Evolutionary conservation across 2,888 invertebrate species (phyloP), one percentile per base, ranked within the genome.

Genomic region (Drosophila lutescens): DNA sequence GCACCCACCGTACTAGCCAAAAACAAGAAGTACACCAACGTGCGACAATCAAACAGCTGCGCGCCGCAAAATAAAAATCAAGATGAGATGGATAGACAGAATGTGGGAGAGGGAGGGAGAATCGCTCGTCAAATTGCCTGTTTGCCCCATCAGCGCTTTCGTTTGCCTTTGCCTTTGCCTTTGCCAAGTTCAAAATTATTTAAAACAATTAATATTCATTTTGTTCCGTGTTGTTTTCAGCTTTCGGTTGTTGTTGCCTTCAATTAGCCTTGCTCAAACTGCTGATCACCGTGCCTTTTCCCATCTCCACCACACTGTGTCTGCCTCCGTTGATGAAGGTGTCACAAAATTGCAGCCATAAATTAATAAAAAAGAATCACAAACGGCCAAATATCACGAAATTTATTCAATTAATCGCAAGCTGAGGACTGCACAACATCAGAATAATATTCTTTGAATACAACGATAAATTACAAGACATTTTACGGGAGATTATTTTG

Each of bases 121-220:
- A 69, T 32, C 58, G 38, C 53, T 69, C 69, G 69, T 69, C 51
- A 69, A 61, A 58, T 26, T 59, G 49, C 41, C 17, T 46, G 53
- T 47, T 32, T 43, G 55, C 60, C 49, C 49, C 69, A 56, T 50
- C 68, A 69, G 69, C 59, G 60, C 56, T 50, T 58, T 46, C 46
- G 7, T 68, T 58, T 55, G 56, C 59, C 58, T 80, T 62, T 80
- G 56, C 59, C 58, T 80, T 62, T 80, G 85, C 85, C 72, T 82
- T 82, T 85, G 86, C 82, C 89, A 89, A 89, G 89, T 90, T 89
- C 89, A 89, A 88, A 88, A 86, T 90, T 90, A 89, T 85, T 89
- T 81, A 86, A 86, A 83, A 85, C 88, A 89, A 90, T 88, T 88
- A 88, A 85, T 90, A 80, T 84, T 86, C 76, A 77, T 82, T 80